Evolutionary conservation across 23 tunicate species (phyloP).

Genomic region (Trididemnum miniatum): DNA sequence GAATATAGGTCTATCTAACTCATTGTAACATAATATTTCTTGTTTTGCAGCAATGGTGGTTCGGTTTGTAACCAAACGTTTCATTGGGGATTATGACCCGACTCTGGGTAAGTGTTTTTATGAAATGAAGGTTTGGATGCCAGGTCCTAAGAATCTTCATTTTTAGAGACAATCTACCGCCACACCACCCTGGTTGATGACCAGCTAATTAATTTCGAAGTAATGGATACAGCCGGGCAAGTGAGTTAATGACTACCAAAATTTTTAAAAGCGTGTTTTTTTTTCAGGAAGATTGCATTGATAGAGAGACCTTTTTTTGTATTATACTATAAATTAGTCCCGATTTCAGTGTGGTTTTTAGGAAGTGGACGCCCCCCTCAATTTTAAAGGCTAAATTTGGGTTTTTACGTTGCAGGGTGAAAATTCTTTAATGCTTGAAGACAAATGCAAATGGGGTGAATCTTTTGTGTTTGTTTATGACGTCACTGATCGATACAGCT

Average conservation of each 20-base stretch:
- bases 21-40: too few species aligned
- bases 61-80: constrained; percentile 75
- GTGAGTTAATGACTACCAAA: too few species aligned
- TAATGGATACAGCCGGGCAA: constrained; percentile 85
- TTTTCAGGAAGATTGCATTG: too few species aligned
- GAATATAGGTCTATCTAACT: too few species aligned
- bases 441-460: constrained; percentile 88
- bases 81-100: constrained; percentile 82
- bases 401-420: constrained; percentile 46
- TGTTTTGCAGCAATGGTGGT: constrained; percentile 66
- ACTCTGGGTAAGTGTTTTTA: constrained; percentile 45
- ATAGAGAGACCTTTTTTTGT: too few species aligned
- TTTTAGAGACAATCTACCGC: constrained; percentile 69
- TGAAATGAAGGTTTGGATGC: too few species aligned
- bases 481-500: constrained; percentile 81
- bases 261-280: too few species aligned
- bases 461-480: constrained; percentile 74
- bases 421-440: constrained; percentile 65
- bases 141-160: too few species aligned
- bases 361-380: too few species aligned
- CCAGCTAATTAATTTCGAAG: constrained; percentile 56
- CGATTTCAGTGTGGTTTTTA: too few species aligned
- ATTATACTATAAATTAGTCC: too few species aligned
- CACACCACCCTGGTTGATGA: constrained; percentile 66
- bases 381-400: not conserved